Percentiles rank a stretch among this genome's conserved stretches.
phyloP scores from a whole-genome alignment of 2,113 vertebrate species.

The Brienomyrus longianalis region DNA sequence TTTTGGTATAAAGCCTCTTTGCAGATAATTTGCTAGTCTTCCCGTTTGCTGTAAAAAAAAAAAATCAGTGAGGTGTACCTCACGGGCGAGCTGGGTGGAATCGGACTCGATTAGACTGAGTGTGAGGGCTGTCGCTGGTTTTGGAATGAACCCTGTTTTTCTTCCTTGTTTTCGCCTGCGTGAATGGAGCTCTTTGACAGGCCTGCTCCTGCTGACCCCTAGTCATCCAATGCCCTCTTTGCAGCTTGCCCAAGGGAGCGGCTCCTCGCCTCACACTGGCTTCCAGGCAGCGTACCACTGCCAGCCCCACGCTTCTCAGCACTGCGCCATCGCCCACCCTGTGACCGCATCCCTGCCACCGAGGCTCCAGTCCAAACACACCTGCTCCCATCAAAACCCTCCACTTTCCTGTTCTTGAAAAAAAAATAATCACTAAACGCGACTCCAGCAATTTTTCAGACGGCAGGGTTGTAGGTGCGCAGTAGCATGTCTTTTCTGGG shows the following conservation, averaged over 20 bases:
- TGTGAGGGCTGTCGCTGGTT: conserved; percentile 26
- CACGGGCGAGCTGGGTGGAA: conserved; percentile 21
- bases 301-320: background rate
- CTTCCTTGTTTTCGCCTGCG: conserved; percentile 37
- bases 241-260: conserved; percentile 29
- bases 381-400: conserved; percentile 3
- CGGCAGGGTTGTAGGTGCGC: background rate
- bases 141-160: conserved; percentile 43
- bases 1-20: background rate
- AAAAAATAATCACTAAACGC: background rate
- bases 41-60: background rate
- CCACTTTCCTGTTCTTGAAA: background rate
- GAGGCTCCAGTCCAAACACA: conserved; percentile 8
- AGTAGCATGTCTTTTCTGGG: background rate
- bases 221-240: conserved; percentile 38
- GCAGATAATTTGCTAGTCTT: background rate
- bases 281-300: conserved; percentile 1
- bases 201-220: conserved; percentile 33
- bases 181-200: conserved; percentile 57
- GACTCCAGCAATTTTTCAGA: background rate
- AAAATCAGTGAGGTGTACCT: background rate
- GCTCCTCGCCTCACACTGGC: conserved; percentile 18
- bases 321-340: background rate
- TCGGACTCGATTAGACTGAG: conserved; percentile 37
- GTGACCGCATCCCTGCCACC: background rate